Evolutionary conservation across 1,140 invertebrate species (phyloP), one percentile per base, ranked within the genome.

Genomic region (Drosophila busckii): DNA sequence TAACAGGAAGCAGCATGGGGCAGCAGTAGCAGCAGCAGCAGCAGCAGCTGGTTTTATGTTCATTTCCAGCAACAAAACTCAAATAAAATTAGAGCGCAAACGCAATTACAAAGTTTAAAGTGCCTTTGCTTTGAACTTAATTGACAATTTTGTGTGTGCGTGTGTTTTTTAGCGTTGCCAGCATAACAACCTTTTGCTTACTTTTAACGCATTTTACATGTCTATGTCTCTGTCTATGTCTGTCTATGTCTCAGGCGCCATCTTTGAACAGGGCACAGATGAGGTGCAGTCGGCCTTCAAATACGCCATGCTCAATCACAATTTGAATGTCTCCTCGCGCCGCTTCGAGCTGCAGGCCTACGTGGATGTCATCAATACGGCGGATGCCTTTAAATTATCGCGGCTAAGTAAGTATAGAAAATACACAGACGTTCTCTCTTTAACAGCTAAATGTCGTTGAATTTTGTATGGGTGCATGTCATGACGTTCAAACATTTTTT

Each of bases 311-410:
- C 88, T 92, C 29, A 92, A 92, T 71, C 93, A 95, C 84, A 96
- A 96, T 70, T 90, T 93, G 59, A 93, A 94, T 68, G 90, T 92
- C 44, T 92, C 92, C 3, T 91, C 89, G 20, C 90, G 92, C 25
- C 86, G 92, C 2, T 94, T 96, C 63, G 94, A 96, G 87, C 90
- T 96, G 22, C 93, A 94, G 82, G 93, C 94, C n/a, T 95, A 92
- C 80, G 94, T 96, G 17, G 94, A 96, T 86, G 92, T 96, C 66
- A 96, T 97, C 84, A 96, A 96, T 85, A 96, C 94, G n/a, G 94
- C 94, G 16, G 95, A 97, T 88, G 94, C 95, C 44, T 96, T 96
- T 88, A 96, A 96, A 87, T 90, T 96, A 8, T 96, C 95, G 7
- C 90, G 94, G 88, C 89, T 96, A 25, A 96, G 95, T 97, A 89